Percentiles rank a stretch among this genome's conserved stretches.
Evolutionary conservation across 2,113 vertebrate species (phyloP).

Genomic region (Ptilonorhynchus violaceus): DNA sequence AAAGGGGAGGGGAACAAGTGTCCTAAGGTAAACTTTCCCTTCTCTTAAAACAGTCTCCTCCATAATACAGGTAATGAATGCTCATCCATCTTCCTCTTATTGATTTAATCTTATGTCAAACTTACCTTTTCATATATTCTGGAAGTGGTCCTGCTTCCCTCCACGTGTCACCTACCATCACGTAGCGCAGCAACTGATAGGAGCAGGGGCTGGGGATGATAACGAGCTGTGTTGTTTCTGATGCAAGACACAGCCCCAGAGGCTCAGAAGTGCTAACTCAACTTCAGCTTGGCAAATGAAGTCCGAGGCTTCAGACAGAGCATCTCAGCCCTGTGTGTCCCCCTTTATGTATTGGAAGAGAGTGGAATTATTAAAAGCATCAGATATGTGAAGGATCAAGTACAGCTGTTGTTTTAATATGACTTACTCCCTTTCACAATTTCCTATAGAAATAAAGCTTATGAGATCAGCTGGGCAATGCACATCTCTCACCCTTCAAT

Average conservation of each 20-base stretch:
- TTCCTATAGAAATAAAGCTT: slow-evolving; percentile 17
- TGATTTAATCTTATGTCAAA: slow-evolving; percentile 40
- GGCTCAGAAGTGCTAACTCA: background rate
- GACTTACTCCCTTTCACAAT: background rate
- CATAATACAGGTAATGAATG: background rate
- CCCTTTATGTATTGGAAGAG: background rate
- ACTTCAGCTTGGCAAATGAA: slow-evolving; percentile 14
- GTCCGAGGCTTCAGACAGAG: background rate
- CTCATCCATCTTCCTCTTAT: slow-evolving; percentile 49
- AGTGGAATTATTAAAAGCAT: background rate
- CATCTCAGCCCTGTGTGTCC: background rate
- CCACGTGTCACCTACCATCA: background rate
- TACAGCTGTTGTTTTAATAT: background rate
- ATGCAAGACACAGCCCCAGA: slow-evolving; percentile 21
- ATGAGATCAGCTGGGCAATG: background rate
- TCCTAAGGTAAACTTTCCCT: slow-evolving; percentile 43
- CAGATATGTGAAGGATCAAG: background rate
- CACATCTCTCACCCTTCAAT: background rate
- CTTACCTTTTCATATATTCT: slow-evolving; percentile 24
- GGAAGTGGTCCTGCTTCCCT: background rate
- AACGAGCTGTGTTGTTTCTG: background rate
- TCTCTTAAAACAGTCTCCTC: background rate
- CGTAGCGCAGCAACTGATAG: rapidly evolving
- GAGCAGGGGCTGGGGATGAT: background rate
- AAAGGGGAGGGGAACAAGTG: background rate